Evolutionary conservation across 2,888 invertebrate genomes (phyloP), one percentile per base, ranked within the genome.

Genomic region (Ptilodon capucinus): DNA sequence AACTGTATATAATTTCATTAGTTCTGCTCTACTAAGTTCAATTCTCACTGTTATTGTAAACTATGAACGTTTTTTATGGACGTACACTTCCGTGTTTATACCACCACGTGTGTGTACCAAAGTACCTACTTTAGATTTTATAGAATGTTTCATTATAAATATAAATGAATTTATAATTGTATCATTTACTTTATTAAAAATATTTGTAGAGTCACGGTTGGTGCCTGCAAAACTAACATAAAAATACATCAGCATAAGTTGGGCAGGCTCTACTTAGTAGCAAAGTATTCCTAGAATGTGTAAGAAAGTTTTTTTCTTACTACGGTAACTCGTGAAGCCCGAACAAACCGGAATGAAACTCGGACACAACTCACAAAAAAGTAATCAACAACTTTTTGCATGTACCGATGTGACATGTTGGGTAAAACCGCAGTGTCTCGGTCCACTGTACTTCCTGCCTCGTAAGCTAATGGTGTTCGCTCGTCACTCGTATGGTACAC

Each of bases 1-100:
- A 51, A 41, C 51, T 48, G 53, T 54, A 45, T 47, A 62, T 46
- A 51, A 51, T 46, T 46, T 45, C 40, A 51, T 67, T 61, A 54
- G 67, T 52, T 42, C 13, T 56, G 67, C 67, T 67, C 67, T 57
- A 63, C 42, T 64, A 55, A 65, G 46, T 51, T 16, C 9, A 19
- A 43, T 54, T 42, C 44, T 51, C 47, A 44, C 57, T 58, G 41
- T 53, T 36, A 35, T 35, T 17, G 17, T 39, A 21, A 21, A 21
- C 21, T 21, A 19, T 19, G 39, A 46, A 46, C 53, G 46, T 51
- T 54, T 56, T 36, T 39, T 28, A 54, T 25, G 16, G 28, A 28
- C n/a, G 7, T 18, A 14, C 38, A 39, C 41, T 40, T 51, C 43
- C 47, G 42, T 44, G 36, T 47, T 39, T 44, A 16, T 46, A 53